A percentile compares a stretch with the other conserved stretches of the same genome.
These are phyloP conservation scores for Passer montanus DNA, from an alignment of 2,113 vertebrate species.

Conservation along the genomic window DNA sequence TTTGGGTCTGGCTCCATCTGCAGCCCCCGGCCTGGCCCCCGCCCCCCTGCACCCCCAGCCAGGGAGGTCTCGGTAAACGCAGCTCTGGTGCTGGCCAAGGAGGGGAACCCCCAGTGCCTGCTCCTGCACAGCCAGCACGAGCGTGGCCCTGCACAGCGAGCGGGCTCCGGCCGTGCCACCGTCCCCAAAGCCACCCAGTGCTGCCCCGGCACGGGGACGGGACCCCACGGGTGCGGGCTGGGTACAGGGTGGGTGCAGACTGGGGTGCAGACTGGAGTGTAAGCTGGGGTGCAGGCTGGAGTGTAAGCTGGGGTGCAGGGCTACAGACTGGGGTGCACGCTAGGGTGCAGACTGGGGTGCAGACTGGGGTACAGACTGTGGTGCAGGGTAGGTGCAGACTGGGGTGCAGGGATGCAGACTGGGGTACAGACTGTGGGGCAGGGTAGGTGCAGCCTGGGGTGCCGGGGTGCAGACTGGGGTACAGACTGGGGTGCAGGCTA, in stretches of 20 bases:
- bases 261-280: too few species aligned
- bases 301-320: too few species aligned
- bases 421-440: background rate
- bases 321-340: too few species aligned
- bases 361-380: too few species aligned
- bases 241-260: too few species aligned
- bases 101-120: background rate
- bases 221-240: rapidly evolving
- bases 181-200: rapidly evolving
- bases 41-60: rapidly evolving
- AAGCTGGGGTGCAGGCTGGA: too few species aligned
- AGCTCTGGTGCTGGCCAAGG: background rate
- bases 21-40: too few species aligned
- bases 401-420: background rate
- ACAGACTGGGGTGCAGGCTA: rapidly evolving
- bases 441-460: background rate
- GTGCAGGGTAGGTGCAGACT: background rate
- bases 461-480: background rate
- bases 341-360: too few species aligned
- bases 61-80: rapidly evolving
- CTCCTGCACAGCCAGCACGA: background rate
- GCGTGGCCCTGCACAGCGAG: background rate
- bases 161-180: rapidly evolving
- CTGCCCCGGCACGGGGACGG: rapidly evolving
- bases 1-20: background rate